Evolutionary conservation across 1,140 invertebrate genomes (phyloP).

Genomic region (Drosophila rufa): DNA sequence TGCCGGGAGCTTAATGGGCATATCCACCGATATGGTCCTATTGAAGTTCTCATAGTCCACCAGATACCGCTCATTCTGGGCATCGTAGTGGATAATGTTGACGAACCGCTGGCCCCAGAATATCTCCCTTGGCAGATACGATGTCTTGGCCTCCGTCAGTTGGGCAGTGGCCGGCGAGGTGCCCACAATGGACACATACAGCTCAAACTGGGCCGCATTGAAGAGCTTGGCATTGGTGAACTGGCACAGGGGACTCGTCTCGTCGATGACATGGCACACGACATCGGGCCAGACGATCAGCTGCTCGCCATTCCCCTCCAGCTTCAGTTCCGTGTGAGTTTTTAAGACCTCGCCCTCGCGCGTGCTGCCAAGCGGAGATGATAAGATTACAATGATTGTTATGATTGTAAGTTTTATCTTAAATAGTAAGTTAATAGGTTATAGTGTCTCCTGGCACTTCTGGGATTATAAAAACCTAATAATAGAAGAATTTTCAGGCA

Average conservation of each 20-base stretch:
- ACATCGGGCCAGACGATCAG: constrained; percentile 89
- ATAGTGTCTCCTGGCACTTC: background rate
- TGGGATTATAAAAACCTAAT: background rate
- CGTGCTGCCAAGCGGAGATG: constrained; percentile 52
- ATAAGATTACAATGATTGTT: constrained; percentile 5
- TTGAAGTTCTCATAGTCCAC: constrained; percentile 98
- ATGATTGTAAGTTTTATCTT: constrained; percentile 3
- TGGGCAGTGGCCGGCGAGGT: constrained; percentile 92
- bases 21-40: constrained; percentile 88
- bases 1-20: constrained; percentile 32
- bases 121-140: constrained; percentile 93
- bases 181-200: constrained; percentile 94
- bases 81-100: constrained; percentile 91
- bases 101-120: constrained; percentile 94
- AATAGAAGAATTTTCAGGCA: background rate
- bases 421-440: background rate
- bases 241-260: constrained; percentile 87
- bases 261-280: constrained; percentile 88
- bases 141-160: constrained; percentile 90
- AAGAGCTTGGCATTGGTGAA: constrained; percentile 86
- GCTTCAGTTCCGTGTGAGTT: constrained; percentile 74
- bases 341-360: constrained; percentile 75
- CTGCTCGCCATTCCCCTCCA: constrained; percentile 83
- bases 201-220: constrained; percentile 90
- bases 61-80: constrained; percentile 94